Conservation (phyloP, 2,113 vertebrate genomes). For the Saimiri boliviensis region DNA sequence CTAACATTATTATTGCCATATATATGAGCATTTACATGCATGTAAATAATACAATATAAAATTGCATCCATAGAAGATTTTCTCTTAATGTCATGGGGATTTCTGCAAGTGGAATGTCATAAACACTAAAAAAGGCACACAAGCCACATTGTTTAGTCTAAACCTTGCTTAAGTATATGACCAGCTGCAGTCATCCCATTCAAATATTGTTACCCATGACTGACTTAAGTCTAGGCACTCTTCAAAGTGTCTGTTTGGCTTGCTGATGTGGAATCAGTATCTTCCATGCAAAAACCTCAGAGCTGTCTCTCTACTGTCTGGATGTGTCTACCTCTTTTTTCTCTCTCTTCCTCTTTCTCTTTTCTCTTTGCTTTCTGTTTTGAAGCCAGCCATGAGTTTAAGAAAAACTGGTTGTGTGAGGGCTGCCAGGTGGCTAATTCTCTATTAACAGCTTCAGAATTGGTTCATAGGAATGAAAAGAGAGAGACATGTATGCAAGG, state of each 20-base stretch:
- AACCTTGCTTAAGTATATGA: conserved; percentile 6
- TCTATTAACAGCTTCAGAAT: conserved; percentile 51
- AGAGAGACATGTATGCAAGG: background rate
- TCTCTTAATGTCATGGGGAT: background rate
- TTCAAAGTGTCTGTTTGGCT: background rate
- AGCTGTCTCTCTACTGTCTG: background rate
- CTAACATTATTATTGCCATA: background rate
- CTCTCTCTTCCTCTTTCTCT: background rate
- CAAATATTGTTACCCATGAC: conserved; percentile 33
- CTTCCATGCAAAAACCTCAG: background rate
- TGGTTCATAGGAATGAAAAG: background rate
- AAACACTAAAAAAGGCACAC: conserved; percentile 40
- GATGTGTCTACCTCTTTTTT: background rate
- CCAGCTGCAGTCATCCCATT: background rate
- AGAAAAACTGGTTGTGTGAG: conserved; percentile 36
- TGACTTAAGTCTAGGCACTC: conserved; percentile 25
- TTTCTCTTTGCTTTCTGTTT: background rate
- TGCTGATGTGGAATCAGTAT: background rate
- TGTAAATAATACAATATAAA: background rate
- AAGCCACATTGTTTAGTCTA: conserved; percentile 62
- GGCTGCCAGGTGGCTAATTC: conserved; percentile 8
- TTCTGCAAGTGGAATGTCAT: conserved; percentile 37
- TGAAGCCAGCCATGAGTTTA: conserved; percentile 39
- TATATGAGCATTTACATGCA: background rate
- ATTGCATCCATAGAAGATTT: background rate